Evolutionary conservation across 2,888 invertebrate species (phyloP).

Genomic region (Alloplasta piceator): DNA sequence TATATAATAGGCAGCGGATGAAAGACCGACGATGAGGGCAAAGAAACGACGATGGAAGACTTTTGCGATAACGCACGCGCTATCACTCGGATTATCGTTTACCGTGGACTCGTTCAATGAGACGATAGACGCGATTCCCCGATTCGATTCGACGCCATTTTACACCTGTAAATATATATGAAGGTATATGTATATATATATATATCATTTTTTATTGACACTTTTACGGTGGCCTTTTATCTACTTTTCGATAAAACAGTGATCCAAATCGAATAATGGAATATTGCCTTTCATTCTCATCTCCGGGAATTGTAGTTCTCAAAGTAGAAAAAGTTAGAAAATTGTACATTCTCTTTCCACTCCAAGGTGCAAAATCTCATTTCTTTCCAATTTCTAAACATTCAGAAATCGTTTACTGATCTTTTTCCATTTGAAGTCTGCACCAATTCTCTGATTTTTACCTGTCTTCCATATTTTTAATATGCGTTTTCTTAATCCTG

Average conservation of each 20-base stretch:
- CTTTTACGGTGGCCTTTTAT: neutral
- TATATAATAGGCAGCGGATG: neutral
- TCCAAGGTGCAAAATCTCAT: too few relatives aligned
- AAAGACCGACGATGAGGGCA: neutral
- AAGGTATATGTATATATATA: too few relatives aligned
- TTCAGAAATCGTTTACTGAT: too few relatives aligned
- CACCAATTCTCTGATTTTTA: too few relatives aligned
- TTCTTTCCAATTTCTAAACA: too few relatives aligned
- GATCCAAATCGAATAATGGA: neutral
- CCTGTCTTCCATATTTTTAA: too few relatives aligned
- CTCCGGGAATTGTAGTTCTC: too few relatives aligned
- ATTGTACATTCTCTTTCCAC: too few relatives aligned
- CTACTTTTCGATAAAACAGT: slow-evolving; percentile 4
- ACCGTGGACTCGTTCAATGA: slow-evolving; percentile 1
- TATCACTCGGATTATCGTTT: slow-evolving; percentile 19
- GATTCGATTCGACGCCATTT: slow-evolving; percentile 9
- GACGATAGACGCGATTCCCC: slow-evolving; percentile 5
- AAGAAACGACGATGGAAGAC: neutral
- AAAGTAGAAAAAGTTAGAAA: too few relatives aligned
- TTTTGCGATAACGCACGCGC: slow-evolving; percentile 1
- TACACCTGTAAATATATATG: neutral
- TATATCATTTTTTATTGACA: neutral
- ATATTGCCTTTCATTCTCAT: too few relatives aligned
- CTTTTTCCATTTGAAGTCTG: neutral
- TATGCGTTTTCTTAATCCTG: too few relatives aligned